A percentile compares a stretch with the other conserved stretches of the same genome.
phyloP scores from a whole-genome alignment of 2,113 vertebrate genomes.

The Perca flavescens region DNA sequence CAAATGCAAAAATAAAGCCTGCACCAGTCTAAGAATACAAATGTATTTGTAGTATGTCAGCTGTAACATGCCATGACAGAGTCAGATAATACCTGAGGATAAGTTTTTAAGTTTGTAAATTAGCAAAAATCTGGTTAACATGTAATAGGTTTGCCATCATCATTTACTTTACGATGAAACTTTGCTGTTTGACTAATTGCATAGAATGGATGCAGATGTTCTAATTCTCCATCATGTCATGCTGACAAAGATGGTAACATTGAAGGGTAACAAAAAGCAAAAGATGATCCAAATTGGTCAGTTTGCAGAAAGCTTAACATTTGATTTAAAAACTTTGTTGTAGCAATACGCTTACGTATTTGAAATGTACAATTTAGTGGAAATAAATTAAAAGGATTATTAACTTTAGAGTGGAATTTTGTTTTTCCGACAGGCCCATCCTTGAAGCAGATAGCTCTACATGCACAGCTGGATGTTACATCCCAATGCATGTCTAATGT shows the following conservation, averaged over 20 bases:
- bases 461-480: constrained; percentile 51
- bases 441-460: constrained; percentile 18
- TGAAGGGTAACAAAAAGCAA: constrained; percentile 13
- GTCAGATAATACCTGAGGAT: not conserved
- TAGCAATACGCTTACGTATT: constrained; percentile 15
- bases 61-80: not conserved
- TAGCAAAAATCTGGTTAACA: not conserved
- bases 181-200: constrained; percentile 9
- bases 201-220: constrained; percentile 22
- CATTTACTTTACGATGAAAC: not conserved
- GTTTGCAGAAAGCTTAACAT: constrained; percentile 43
- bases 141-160: not conserved
- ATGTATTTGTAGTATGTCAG: constrained; percentile 1
- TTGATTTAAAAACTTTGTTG: not conserved
- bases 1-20: constrained; percentile 2
- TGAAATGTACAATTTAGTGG: constrained; percentile 46
- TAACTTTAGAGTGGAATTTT: constrained; percentile 18
- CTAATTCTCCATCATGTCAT: constrained; percentile 19
- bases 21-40: not conserved
- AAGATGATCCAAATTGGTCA: constrained; percentile 55
- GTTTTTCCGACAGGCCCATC: constrained; percentile 15
- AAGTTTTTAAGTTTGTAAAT: not conserved
- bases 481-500: constrained; percentile 25
- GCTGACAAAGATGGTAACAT: not conserved
- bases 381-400: constrained; percentile 12